Evolutionary conservation across 2,888 invertebrate species (phyloP), one percentile per base, ranked within the genome.

Genomic region (Aquatica leii): DNA sequence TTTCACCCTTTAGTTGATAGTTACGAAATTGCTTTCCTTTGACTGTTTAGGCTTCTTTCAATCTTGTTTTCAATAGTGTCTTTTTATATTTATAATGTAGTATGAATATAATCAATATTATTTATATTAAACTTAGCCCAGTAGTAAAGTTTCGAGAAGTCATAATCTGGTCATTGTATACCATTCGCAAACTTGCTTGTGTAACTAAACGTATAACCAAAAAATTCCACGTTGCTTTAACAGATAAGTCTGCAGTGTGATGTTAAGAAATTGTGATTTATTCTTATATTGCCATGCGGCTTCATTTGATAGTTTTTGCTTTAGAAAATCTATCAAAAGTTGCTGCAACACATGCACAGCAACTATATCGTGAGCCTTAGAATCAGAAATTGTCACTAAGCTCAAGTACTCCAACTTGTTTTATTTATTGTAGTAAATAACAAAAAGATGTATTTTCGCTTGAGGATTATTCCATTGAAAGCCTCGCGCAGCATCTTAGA

Each of bases 401-500:
- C 69, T 71, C 37, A 17, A 40, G 46, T 69, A 66, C 41, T 35
- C 37, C 24, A 69, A 14, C 34, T 65, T 52, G 17, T 52, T n/a
- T 46, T 65, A 17, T 40, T 31, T 17, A 18, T 60, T 65, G 56
- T 60, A 68, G 59, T 73, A 70, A 24, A 64, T 51, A 6, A 68
- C 68, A 1, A 65, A 55, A 12, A 69, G 52, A 48, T 55, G 65
- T 15, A 71, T 15, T 1, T 67, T 72, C 0, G 67, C 69, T 35
- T 68, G 66, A 3, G 53, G 51, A 48, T 70, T 72, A 48, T 71
- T 70, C 64, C 66, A 72, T 37, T 72, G 66, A 34, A 67, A 68
- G 6, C 62, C 50, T n/a, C 60, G 57, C 15, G 60, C 66, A n/a
- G 69, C 66, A 46, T 72, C 49, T 58, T 69, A 67, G 2, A 71